Evolutionary conservation across 64 coral and sea anemone species (phyloP).

Genomic region (Acropora yongei): DNA sequence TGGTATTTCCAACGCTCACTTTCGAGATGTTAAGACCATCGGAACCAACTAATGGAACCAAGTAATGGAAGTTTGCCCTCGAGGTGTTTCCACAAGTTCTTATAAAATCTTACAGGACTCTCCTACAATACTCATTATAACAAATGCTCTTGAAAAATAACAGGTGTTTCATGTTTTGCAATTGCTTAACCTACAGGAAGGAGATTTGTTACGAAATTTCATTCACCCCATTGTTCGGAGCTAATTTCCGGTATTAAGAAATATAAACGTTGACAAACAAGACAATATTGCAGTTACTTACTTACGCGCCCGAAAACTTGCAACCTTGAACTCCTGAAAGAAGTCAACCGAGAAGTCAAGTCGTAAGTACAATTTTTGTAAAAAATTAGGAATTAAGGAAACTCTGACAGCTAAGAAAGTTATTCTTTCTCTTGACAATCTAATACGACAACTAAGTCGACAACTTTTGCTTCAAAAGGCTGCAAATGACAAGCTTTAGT

Average conservation of each 20-base stretch:
- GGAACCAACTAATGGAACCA: too few relatives aligned
- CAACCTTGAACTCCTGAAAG: not conserved
- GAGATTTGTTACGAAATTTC: conserved; percentile 23
- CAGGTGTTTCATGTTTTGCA: conserved; percentile 24
- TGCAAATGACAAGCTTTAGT: too few relatives aligned
- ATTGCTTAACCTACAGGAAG: not conserved
- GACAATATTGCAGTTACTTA: conserved; percentile 35
- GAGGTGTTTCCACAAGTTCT: not conserved
- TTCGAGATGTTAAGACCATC: too few relatives aligned
- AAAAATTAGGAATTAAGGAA: too few relatives aligned
- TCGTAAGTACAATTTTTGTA: conserved; percentile 18
- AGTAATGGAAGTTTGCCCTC: too few relatives aligned
- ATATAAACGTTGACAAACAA: not conserved
- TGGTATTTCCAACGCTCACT: too few relatives aligned
- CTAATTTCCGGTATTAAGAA: conserved; percentile 33
- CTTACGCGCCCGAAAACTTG: not conserved
- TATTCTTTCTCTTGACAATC: too few relatives aligned
- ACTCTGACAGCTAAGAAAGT: too few relatives aligned
- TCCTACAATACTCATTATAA: conserved; percentile 7
- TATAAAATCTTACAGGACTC: too few relatives aligned
- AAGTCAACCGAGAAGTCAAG: not conserved
- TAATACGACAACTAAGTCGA: too few relatives aligned
- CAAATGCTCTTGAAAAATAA: not conserved
- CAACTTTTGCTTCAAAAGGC: too few relatives aligned
- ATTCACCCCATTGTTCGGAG: conserved; percentile 20